These are phyloP conservation scores for Scaptomyza cyrtandrae DNA, from an alignment of 2,888 invertebrate genomes.

Conservation along the genomic window DNA sequence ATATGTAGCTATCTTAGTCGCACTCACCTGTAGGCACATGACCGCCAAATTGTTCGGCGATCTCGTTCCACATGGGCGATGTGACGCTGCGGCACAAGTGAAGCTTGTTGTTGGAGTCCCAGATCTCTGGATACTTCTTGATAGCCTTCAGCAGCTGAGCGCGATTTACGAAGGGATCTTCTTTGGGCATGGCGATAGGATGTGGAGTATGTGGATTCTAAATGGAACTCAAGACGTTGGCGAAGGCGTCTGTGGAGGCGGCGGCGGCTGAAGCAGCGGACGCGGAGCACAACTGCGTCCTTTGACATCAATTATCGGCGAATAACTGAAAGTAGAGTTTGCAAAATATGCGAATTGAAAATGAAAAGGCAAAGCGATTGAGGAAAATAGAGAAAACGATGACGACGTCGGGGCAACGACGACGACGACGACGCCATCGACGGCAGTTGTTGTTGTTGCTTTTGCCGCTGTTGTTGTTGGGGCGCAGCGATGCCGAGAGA, in stretches of 20 bases:
- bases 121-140: conserved; percentile 82
- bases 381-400: conserved; percentile 84
- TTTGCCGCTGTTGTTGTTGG: conserved; percentile 50
- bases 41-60: conserved; percentile 82
- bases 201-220: conserved; percentile 14
- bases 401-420: conserved; percentile 71
- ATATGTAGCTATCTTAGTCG: conserved; percentile 5
- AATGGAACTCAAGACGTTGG: conserved; percentile 16
- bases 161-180: conserved; percentile 82
- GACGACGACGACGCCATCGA: conserved; percentile 61
- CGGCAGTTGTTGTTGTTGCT: conserved; percentile 55
- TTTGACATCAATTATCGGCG: conserved; percentile 84
- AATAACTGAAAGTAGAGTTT: conserved; percentile 84
- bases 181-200: conserved; percentile 72
- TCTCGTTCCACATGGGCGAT: conserved; percentile 83
- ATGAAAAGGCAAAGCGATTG: conserved; percentile 83
- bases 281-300: conserved; percentile 82
- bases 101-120: conserved; percentile 82
- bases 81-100: conserved; percentile 83
- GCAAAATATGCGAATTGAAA: conserved; percentile 84
- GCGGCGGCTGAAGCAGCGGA: conserved; percentile 43
- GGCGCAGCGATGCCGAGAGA: conserved; percentile 71
- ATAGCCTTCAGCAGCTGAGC: conserved; percentile 82
- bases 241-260: conserved; percentile 6
- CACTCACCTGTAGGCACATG: conserved; percentile 82